phyloP scores from a whole-genome alignment of 2,113 vertebrate species.

The Sebastes fasciatus region DNA sequence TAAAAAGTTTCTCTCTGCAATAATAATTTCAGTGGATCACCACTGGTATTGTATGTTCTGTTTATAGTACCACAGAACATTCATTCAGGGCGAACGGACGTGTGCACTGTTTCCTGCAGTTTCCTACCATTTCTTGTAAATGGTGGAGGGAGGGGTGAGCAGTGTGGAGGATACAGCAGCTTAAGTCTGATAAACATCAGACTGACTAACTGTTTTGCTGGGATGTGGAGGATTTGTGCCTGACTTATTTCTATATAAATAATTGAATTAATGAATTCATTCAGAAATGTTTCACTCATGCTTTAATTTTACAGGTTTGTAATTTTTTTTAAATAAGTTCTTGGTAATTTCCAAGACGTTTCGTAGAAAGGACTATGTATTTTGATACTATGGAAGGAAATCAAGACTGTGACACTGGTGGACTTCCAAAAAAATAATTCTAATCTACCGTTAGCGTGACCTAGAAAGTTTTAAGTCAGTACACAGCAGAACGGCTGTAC shows the following conservation, averaged over 20 bases:
- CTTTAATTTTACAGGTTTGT: neutral
- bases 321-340: too few relatives aligned
- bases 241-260: neutral
- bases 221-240: neutral
- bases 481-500: too few relatives aligned
- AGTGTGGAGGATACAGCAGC: neutral
- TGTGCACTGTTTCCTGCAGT: neutral
- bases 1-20: too few relatives aligned
- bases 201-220: neutral
- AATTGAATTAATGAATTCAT: neutral
- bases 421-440: neutral
- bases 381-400: too few relatives aligned
- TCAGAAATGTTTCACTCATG: neutral
- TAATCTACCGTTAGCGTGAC: too few relatives aligned
- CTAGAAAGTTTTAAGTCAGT: too few relatives aligned
- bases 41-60: neutral
- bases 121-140: neutral
- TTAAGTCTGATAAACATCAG: neutral
- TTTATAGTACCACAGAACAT: neutral
- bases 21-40: neutral
- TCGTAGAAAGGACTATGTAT: too few relatives aligned
- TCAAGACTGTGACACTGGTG: neutral
- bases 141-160: slow-evolving; percentile 6
- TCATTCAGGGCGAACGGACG: neutral
- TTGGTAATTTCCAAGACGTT: too few relatives aligned